Evolutionary conservation across 2,888 invertebrate genomes (phyloP), one percentile per base, ranked within the genome.

Genomic region (Caenorhabditis sp.): DNA sequence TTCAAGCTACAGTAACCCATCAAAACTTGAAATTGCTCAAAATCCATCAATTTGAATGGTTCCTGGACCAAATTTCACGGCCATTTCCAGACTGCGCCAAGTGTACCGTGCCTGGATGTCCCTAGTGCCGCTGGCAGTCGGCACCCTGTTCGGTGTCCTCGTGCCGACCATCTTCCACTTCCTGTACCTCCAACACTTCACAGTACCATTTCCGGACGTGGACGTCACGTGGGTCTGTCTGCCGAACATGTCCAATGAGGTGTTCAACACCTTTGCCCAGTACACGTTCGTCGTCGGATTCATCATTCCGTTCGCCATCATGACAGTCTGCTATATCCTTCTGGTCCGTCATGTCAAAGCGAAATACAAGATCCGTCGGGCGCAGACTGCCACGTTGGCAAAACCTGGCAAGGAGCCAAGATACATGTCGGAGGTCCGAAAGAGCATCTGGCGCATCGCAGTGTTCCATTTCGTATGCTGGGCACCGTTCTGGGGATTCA

Each of bases 381-480:
- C 82, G 15, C 65, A 65, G 56, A 81, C 70, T 15, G 56, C 71
- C 22, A 65, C 74, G 24, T 24, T 60, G 32, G 67, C 61, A 8
- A 69, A 71, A 32, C 37, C 76, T 2, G 67, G 71, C 65, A 83
- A 83, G 58, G 85, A 86, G 71, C 89, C 89, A 20, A 76, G 85
- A 13, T 89, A 89, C 78, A 88, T 89, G 88, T 68, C 68, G 22
- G 89, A 88, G 64, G 83, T 89, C 74, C 74, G 86, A 15, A 87
- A 88, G 71, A 85, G 85, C 20, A 88, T 89, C 50, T 88, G 88
- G 87, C 69, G 89, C 35, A 88, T 89, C 13, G 88, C 87, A 40
- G 82, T 89, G 32, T 89, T 88, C 61, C 89, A 89, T 70, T 89
- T 89, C 62, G 74, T 85, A 11, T 89, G 89, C 55, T 89, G 88